A percentile compares a stretch with the other conserved stretches of the same genome.
These are phyloP conservation scores for Centropyge bicolor DNA, from an alignment of 2,797 vertebrate genomes.

Conservation along the genomic window DNA sequence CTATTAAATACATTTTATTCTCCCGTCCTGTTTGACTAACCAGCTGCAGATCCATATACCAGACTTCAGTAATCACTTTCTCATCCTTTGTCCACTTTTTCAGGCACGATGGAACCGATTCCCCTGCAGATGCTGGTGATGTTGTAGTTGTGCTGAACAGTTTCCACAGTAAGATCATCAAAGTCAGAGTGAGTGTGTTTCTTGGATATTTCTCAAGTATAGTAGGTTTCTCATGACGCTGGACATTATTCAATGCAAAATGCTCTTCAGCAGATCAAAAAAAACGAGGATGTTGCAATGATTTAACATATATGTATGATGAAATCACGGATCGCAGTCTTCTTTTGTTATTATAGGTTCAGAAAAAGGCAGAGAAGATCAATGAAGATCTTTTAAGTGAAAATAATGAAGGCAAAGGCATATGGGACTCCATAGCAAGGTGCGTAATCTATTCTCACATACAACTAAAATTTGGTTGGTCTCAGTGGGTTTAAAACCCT, in stretches of 20 bases:
- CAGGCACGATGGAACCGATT: slow-evolving; percentile 96
- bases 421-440: slow-evolving; percentile 91
- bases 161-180: slow-evolving; percentile 96
- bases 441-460: slow-evolving; percentile 60
- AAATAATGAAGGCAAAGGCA: slow-evolving; percentile 83
- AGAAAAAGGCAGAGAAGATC: slow-evolving; percentile 92
- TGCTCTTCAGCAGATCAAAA: slow-evolving; percentile 7
- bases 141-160: slow-evolving; percentile 90
- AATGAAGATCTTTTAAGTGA: slow-evolving; percentile 92
- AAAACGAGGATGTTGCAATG: background rate
- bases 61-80: slow-evolving; percentile 7
- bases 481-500: slow-evolving; percentile 11
- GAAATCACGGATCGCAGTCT: slow-evolving; percentile 10
- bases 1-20: background rate
- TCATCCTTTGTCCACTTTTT: slow-evolving; percentile 19
- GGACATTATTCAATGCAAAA: background rate
- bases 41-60: slow-evolving; percentile 4
- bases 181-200: slow-evolving; percentile 91
- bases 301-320: background rate
- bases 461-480: slow-evolving; percentile 8
- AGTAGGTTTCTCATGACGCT: background rate
- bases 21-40: background rate
- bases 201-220: background rate
- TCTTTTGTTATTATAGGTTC: slow-evolving; percentile 85
- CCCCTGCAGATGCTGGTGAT: slow-evolving; percentile 84